Evolutionary conservation across 64 coral and sea anemone species (phyloP).

Genomic region (Actinia tenebrosa): DNA sequence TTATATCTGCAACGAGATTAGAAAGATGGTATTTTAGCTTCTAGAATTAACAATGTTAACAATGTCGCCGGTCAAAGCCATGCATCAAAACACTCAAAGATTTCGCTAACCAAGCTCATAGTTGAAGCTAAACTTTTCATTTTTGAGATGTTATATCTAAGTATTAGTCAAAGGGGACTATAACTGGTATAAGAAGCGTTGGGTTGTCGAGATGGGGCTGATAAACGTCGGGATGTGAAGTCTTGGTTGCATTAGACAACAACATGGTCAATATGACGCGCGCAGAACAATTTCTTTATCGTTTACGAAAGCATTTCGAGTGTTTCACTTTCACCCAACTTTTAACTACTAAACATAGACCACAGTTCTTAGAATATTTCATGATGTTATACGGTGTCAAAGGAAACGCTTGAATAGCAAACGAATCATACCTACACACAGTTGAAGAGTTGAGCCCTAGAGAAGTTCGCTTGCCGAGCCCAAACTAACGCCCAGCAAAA

Average conservation of each 20-base stretch:
- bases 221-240: not conserved
- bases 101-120: not conserved
- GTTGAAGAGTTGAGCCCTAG: conserved; percentile 13
- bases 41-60: not conserved
- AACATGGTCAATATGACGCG: not conserved
- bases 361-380: not conserved
- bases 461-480: conserved; percentile 5
- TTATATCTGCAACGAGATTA: not conserved
- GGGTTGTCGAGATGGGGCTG: not conserved
- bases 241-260: not conserved
- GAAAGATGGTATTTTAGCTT: not conserved
- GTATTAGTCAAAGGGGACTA: not conserved
- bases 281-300: not conserved
- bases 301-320: conserved; percentile 2
- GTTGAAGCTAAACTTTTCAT: not conserved
- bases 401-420: not conserved
- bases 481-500: conserved; percentile 25
- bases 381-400: not conserved
- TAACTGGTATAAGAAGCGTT: not conserved
- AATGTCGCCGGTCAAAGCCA: not conserved
- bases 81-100: not conserved
- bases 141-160: not conserved
- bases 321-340: not conserved
- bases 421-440: conserved; percentile 11
- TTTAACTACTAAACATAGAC: not conserved